Conservation (phyloP, 2,888 invertebrate genomes). For the Eupelmus urozonus region DNA sequence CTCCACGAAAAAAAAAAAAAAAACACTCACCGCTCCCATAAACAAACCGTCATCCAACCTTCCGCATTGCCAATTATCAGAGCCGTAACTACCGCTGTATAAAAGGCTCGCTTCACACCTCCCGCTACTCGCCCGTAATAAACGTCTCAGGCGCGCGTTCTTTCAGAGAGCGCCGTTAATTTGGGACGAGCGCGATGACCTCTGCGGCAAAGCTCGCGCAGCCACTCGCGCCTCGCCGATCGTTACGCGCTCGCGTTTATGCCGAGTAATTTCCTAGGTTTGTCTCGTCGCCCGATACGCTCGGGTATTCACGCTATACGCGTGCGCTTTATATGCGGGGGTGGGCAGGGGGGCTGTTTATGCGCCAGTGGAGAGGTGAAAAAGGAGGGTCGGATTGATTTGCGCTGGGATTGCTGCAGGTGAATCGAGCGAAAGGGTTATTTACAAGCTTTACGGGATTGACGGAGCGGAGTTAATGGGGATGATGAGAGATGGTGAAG, state of each 20-base stretch:
- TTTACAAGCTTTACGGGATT: too few species aligned
- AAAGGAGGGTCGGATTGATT: too few species aligned
- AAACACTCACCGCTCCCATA: background rate
- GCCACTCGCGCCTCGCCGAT: slow-evolving; percentile 60
- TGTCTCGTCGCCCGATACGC: background rate
- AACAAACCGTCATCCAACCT: background rate
- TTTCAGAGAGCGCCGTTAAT: too few species aligned
- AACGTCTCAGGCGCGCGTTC: too few species aligned
- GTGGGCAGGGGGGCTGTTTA: background rate
- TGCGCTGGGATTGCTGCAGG: too few species aligned
- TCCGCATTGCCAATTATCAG: background rate
- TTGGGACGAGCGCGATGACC: slow-evolving; percentile 2
- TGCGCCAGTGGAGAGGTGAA: background rate
- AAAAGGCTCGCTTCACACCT: background rate
- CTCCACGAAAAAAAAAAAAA: background rate
- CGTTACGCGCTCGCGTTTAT: slow-evolving; percentile 65
- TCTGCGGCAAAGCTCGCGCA: background rate
- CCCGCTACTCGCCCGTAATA: background rate
- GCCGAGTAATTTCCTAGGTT: slow-evolving; percentile 65
- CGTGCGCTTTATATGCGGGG: background rate
- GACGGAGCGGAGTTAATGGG: too few species aligned
- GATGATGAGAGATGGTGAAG: too few species aligned
- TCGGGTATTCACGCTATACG: background rate
- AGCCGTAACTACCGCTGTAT: background rate
- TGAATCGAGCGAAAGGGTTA: too few species aligned